A percentile compares a stretch with the other conserved stretches of the same genome.
phyloP scores from a whole-genome alignment of 2,888 invertebrate species.

The Nematopogon swammerdamellus region DNA sequence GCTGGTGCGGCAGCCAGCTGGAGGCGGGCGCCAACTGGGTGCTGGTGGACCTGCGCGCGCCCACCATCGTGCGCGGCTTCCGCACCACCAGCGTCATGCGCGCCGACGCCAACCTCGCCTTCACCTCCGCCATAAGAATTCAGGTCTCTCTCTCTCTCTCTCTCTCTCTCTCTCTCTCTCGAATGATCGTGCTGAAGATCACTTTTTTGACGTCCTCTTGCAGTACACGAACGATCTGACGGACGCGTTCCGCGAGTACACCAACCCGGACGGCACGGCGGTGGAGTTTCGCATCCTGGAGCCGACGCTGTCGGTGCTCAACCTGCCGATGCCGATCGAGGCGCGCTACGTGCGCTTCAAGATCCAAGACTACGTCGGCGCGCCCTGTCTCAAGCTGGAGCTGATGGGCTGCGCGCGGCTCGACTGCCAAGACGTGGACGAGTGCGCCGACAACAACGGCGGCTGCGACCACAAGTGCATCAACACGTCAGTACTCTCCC shows the following conservation, averaged over 20 bases:
- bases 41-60: conserved; percentile 81
- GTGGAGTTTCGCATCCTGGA: conserved; percentile 89
- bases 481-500: conserved; percentile 68
- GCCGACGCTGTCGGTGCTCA: conserved; percentile 86
- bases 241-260: conserved; percentile 86
- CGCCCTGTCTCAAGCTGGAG: conserved; percentile 87
- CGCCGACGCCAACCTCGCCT: conserved; percentile 79
- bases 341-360: conserved; percentile 84
- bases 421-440: conserved; percentile 87
- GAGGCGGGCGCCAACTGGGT: conserved; percentile 90
- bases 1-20: conserved; percentile 87
- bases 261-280: conserved; percentile 89
- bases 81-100: conserved; percentile 86
- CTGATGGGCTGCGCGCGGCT: conserved; percentile 90
- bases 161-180: not conserved
- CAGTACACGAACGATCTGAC: conserved; percentile 87
- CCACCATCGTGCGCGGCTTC: conserved; percentile 86
- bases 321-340: conserved; percentile 88
- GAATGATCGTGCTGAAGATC: too few relatives aligned
- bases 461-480: conserved; percentile 93
- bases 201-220: conserved; percentile 10
- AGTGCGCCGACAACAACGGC: conserved; percentile 81
- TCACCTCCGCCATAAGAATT: conserved; percentile 85
- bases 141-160: conserved; percentile 20
- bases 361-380: conserved; percentile 82